These are phyloP conservation scores for mouse (Mus musculus) DNA, from an alignment of 2,113 vertebrate genomes.

Conservation along the genomic window DNA sequence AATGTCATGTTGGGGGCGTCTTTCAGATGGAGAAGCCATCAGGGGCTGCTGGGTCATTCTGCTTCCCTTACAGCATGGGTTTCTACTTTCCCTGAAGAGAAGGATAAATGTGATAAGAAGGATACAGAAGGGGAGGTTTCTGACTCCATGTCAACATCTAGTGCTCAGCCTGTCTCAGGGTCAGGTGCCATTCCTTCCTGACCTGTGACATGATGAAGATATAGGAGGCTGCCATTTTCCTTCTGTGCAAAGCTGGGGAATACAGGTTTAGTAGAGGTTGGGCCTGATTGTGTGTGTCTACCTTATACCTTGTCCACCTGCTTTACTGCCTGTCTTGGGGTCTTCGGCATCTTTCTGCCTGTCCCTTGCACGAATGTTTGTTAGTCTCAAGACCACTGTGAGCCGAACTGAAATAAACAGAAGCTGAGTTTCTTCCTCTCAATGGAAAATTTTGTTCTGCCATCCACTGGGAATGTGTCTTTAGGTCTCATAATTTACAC, in stretches of 20 bases:
- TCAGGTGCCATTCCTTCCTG: neutral
- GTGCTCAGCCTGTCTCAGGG: neutral
- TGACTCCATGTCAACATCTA: neutral
- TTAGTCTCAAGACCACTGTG: neutral
- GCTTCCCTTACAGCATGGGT: neutral
- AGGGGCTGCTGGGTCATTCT: neutral
- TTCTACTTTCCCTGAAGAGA: neutral
- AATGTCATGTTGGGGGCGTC: neutral
- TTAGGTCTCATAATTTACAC: neutral
- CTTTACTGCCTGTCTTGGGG: neutral
- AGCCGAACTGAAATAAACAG: neutral
- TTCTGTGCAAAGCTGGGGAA: neutral
- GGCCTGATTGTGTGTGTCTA: neutral
- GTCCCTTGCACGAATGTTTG: neutral
- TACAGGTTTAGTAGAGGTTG: neutral
- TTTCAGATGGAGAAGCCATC: neutral
- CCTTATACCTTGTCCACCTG: neutral
- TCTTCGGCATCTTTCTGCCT: neutral
- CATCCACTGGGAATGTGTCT: neutral
- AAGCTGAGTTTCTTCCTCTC: conserved; percentile 15
- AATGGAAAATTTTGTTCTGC: neutral
- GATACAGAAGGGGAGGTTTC: neutral
- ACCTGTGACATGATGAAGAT: neutral
- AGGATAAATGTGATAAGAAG: neutral
- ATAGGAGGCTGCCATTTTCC: neutral